These are phyloP conservation scores for Drosophila auraria DNA, from an alignment of 1,140 invertebrate genomes.

Conservation along the genomic window DNA sequence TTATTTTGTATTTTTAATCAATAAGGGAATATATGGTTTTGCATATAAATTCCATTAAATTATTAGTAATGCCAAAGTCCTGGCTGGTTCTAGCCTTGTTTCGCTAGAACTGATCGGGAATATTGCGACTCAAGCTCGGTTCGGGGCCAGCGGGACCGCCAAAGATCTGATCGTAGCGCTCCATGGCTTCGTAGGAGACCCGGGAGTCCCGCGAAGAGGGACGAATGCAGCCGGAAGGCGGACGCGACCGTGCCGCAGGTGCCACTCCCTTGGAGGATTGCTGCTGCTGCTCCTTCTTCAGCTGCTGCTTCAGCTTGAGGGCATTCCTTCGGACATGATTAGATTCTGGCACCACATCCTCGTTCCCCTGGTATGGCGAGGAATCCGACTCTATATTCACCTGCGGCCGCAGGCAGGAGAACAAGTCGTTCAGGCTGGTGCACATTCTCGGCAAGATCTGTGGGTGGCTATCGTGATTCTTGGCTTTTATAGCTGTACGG, in stretches of 20 bases:
- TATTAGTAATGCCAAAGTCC: too few relatives aligned
- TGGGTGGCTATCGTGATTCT: not conserved
- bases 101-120: slow-evolving; percentile 17
- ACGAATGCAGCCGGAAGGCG: slow-evolving; percentile 6
- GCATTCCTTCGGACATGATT: not conserved
- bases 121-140: not conserved
- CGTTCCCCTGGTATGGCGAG: not conserved
- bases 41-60: too few relatives aligned
- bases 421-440: slow-evolving; percentile 33
- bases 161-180: slow-evolving; percentile 43
- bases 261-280: not conserved
- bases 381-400: slow-evolving; percentile 15
- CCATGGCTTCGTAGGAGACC: slow-evolving; percentile 49
- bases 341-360: not conserved
- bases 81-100: too few relatives aligned
- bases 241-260: not conserved
- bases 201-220: not conserved
- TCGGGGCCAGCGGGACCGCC: not conserved
- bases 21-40: too few relatives aligned
- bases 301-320: not conserved
- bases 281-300: not conserved
- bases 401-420: slow-evolving; percentile 35
- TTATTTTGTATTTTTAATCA: too few relatives aligned
- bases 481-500: slow-evolving; percentile 28
- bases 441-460: slow-evolving; percentile 27